Evolutionary conservation across 2,113 vertebrate genomes (phyloP).

Genomic region (Pipa parva): DNA sequence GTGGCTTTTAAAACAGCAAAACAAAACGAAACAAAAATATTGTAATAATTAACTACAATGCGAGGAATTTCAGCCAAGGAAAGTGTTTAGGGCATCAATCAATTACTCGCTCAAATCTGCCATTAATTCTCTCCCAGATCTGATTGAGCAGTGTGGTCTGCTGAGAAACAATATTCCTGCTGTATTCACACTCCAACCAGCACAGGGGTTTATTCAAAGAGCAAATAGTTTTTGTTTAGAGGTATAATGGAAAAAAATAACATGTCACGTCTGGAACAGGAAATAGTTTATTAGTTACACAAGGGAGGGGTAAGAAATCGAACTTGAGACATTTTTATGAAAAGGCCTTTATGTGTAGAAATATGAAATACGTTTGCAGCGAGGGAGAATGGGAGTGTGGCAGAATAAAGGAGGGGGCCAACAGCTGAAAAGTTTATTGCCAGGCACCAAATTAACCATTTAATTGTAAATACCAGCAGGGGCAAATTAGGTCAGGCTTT

Average conservation of each 20-base stretch:
- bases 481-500: too few species aligned
- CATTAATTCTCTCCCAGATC: constrained; percentile 29
- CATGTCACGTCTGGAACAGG: constrained; percentile 41
- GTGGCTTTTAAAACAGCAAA: too few species aligned
- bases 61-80: background rate
- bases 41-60: background rate
- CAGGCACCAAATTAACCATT: background rate
- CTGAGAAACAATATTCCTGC: constrained; percentile 20
- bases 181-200: constrained; percentile 24
- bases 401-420: constrained; percentile 19
- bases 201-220: constrained; percentile 33
- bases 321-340: constrained; percentile 27
- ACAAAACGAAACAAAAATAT: background rate
- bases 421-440: background rate
- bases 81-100: constrained; percentile 24
- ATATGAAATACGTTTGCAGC: constrained; percentile 28
- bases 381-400: constrained; percentile 1
- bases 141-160: constrained; percentile 8
- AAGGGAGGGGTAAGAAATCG: constrained; percentile 20
- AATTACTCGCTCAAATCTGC: constrained; percentile 21
- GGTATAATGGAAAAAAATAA: constrained; percentile 43
- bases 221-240: constrained; percentile 44
- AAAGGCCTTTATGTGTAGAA: constrained; percentile 40
- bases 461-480: background rate
- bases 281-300: constrained; percentile 42